These are phyloP conservation scores for Exocentrus adspersus DNA, from an alignment of 2,888 invertebrate species.

Conservation along the genomic window DNA sequence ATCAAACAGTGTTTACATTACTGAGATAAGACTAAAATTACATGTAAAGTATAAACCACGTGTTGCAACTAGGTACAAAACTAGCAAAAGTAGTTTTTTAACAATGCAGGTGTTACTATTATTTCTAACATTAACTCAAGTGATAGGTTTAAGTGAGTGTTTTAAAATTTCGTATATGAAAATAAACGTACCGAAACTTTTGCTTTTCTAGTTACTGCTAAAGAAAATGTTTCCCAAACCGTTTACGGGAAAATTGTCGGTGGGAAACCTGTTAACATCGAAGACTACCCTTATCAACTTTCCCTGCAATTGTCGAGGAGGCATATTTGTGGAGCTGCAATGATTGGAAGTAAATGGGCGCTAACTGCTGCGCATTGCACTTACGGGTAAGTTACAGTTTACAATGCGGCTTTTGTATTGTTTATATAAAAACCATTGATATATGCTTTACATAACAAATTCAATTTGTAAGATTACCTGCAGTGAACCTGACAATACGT, in stretches of 20 bases:
- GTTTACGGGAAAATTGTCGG: conserved; percentile 13
- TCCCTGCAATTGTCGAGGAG: conserved; percentile 1
- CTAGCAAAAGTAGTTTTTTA: not conserved
- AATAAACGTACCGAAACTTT: too few species aligned
- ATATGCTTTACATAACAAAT: too few species aligned
- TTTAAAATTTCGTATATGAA: too few species aligned
- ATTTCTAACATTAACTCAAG: too few species aligned
- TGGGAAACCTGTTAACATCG: conserved; percentile 12
- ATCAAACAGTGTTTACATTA: conserved; percentile 1
- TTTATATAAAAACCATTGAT: too few species aligned
- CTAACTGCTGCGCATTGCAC: conserved; percentile 19
- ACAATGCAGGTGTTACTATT: not conserved
- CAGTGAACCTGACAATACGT: conserved; percentile 5
- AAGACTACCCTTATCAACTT: conserved; percentile 20
- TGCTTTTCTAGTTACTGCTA: conserved; percentile 1
- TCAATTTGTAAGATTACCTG: not conserved
- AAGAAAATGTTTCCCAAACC: not conserved
- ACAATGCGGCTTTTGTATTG: too few species aligned
- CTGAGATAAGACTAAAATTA: not conserved
- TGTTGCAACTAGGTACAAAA: not conserved
- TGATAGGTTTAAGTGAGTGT: too few species aligned
- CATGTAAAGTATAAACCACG: not conserved
- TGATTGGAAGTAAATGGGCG: conserved; percentile 15
- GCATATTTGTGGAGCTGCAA: conserved; percentile 14
- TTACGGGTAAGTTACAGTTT: conserved; percentile 6